Percentiles rank a stretch among this genome's conserved stretches.
phyloP scores from a whole-genome alignment of 1,140 invertebrate species.

The Apis cerana region DNA sequence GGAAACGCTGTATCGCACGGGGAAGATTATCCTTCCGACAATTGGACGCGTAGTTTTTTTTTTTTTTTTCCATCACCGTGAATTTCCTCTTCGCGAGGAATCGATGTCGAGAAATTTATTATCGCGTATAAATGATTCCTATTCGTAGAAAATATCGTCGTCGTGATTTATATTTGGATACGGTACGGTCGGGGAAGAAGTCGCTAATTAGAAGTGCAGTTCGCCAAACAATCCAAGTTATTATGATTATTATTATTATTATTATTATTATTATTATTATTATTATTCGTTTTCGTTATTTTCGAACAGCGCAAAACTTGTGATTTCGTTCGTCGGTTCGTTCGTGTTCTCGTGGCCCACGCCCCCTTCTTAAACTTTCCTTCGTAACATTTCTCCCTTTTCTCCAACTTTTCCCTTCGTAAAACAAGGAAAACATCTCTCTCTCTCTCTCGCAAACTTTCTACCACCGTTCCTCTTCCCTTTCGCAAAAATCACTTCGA shows the following conservation, averaged over 20 bases:
- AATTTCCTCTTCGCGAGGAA: background rate
- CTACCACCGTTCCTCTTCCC: too few species aligned
- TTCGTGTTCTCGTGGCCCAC: slow-evolving; percentile 18
- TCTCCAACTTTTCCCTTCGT: too few species aligned
- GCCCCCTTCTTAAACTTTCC: background rate
- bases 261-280: too few species aligned
- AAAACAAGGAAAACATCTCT: background rate
- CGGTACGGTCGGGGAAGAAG: background rate
- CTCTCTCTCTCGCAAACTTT: too few species aligned
- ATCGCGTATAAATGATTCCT: background rate
- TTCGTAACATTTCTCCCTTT: background rate
- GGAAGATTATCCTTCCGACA: background rate
- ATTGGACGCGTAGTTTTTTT: too few species aligned
- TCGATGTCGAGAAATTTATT: background rate
- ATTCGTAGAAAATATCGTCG: background rate
- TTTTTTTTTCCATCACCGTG: too few species aligned
- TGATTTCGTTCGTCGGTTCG: background rate
- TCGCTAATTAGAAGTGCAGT: background rate
- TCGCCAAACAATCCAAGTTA: background rate
- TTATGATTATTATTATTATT: too few species aligned
- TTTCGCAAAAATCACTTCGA: background rate
- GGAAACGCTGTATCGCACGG: background rate
- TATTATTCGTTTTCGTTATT: background rate
- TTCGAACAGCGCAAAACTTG: background rate
- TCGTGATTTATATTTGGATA: background rate